These are phyloP conservation scores for Paramormyrops kingsleyae DNA, from an alignment of 2,113 vertebrate species.

Conservation along the genomic window DNA sequence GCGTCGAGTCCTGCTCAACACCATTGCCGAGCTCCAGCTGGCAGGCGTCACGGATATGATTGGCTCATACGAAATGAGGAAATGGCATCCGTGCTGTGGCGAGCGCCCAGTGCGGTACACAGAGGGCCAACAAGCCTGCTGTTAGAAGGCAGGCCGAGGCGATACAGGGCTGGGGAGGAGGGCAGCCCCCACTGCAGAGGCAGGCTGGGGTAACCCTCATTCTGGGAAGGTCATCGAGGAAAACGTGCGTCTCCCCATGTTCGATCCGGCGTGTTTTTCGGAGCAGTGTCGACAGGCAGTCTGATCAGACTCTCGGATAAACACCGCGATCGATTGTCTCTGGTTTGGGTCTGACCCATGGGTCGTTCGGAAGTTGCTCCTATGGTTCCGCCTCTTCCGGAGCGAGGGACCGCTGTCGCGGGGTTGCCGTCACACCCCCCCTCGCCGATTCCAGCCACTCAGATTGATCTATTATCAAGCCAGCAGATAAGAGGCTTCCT, in stretches of 20 bases:
- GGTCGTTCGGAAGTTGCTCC: not conserved
- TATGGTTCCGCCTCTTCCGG: not conserved
- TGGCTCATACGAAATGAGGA: slow-evolving; percentile 14
- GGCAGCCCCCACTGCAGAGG: not conserved
- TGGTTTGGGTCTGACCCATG: not conserved
- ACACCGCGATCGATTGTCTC: not conserved
- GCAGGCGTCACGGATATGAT: slow-evolving; percentile 15
- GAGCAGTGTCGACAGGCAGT: not conserved
- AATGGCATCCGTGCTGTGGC: slow-evolving; percentile 26
- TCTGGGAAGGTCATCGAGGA: not conserved
- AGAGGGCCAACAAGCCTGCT: slow-evolving; percentile 29
- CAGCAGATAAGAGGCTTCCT: slow-evolving; percentile 38
- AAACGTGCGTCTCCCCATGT: not conserved
- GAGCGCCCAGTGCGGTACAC: slow-evolving; percentile 19
- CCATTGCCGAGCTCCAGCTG: slow-evolving; percentile 20
- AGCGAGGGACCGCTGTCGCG: not conserved
- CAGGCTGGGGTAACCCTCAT: not conserved
- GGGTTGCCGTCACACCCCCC: slow-evolving; percentile 3
- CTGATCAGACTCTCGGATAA: not conserved
- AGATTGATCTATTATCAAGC: slow-evolving; percentile 37
- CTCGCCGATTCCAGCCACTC: slow-evolving; percentile 24
- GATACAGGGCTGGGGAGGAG: not conserved
- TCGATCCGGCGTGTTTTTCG: not conserved
- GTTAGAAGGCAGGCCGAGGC: slow-evolving; percentile 23
- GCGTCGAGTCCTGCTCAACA: slow-evolving; percentile 8